Conservation (phyloP, 2,797 vertebrate genomes). For the Chelon labrosus region DNA sequence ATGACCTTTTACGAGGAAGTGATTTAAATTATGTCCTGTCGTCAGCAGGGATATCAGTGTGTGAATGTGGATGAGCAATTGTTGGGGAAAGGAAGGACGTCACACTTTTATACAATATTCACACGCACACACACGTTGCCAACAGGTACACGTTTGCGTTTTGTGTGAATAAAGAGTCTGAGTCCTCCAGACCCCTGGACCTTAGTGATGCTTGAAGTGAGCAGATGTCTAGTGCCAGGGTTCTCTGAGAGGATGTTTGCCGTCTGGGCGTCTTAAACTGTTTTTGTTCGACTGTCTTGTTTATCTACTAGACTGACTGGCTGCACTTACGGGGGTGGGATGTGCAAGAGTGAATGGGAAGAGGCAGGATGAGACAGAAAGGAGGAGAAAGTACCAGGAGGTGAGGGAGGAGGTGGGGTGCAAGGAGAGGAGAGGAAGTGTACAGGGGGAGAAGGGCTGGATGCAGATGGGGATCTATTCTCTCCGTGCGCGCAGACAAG, state of each 20-base stretch:
- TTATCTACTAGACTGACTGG: slow-evolving; percentile 54
- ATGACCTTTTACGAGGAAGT: slow-evolving; percentile 78
- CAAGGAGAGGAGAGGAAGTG: slow-evolving; percentile 28
- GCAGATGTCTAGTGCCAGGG: slow-evolving; percentile 60
- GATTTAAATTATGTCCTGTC: slow-evolving; percentile 73
- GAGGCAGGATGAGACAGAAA: slow-evolving; percentile 54
- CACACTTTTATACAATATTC: slow-evolving; percentile 43
- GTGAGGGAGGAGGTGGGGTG: slow-evolving; percentile 4
- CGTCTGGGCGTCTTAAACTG: slow-evolving; percentile 64
- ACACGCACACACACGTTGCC: slow-evolving; percentile 5
- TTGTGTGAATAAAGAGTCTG: slow-evolving; percentile 13
- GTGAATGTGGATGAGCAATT: slow-evolving; percentile 67
- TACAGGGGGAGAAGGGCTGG: slow-evolving; percentile 47
- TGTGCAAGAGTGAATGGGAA: slow-evolving; percentile 56
- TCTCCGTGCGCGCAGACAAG: slow-evolving; percentile 72
- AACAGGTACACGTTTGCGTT: slow-evolving; percentile 51
- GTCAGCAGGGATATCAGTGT: slow-evolving; percentile 70
- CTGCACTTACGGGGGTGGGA: slow-evolving; percentile 47
- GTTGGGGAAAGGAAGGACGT: slow-evolving; percentile 66
- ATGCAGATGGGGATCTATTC: slow-evolving; percentile 78
- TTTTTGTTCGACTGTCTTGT: slow-evolving; percentile 67
- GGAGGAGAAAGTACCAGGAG: slow-evolving; percentile 27
- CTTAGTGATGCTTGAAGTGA: slow-evolving; percentile 50
- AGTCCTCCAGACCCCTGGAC: slow-evolving; percentile 43
- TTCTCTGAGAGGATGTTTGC: slow-evolving; percentile 46